Evolutionary conservation across 2,888 invertebrate genomes (phyloP).

Genomic region (Hartigia nigra): DNA sequence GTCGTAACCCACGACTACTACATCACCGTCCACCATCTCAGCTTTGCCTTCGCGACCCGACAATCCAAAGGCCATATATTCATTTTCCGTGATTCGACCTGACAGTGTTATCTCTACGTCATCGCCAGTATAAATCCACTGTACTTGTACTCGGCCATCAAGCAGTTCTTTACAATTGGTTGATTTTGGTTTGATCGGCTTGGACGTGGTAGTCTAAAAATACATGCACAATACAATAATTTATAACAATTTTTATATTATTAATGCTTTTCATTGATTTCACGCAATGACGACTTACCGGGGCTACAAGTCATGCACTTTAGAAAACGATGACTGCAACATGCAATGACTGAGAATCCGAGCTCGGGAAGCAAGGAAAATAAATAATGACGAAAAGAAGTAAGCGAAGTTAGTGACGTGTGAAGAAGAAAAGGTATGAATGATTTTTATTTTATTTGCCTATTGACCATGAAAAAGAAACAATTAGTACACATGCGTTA

Average conservation of each 20-base stretch:
- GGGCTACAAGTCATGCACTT: not conserved
- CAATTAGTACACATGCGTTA: not conserved
- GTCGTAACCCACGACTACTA: slow-evolving; percentile 84
- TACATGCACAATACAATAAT: not conserved
- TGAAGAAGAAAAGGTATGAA: not conserved
- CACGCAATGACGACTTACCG: not conserved
- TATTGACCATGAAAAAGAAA: not conserved
- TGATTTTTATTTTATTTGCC: not conserved
- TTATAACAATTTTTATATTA: not conserved
- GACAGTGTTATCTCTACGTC: slow-evolving; percentile 82
- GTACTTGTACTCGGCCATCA: slow-evolving; percentile 84
- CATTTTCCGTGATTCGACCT: slow-evolving; percentile 82
- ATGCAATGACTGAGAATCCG: not conserved
- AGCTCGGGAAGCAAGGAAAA: not conserved
- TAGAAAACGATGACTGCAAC: not conserved
- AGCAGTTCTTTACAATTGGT: slow-evolving; percentile 88
- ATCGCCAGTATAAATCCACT: slow-evolving; percentile 85
- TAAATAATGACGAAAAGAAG: not conserved
- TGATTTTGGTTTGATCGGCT: slow-evolving; percentile 45
- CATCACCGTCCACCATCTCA: slow-evolving; percentile 85
- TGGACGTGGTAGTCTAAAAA: slow-evolving; percentile 4
- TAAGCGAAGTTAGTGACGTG: not conserved
- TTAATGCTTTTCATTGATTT: not conserved
- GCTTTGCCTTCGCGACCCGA: slow-evolving; percentile 81
- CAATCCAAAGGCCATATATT: slow-evolving; percentile 90